Evolutionary conservation across 1,140 invertebrate genomes (phyloP), one percentile per base, ranked within the genome.

Genomic region (Zophobas morio): DNA sequence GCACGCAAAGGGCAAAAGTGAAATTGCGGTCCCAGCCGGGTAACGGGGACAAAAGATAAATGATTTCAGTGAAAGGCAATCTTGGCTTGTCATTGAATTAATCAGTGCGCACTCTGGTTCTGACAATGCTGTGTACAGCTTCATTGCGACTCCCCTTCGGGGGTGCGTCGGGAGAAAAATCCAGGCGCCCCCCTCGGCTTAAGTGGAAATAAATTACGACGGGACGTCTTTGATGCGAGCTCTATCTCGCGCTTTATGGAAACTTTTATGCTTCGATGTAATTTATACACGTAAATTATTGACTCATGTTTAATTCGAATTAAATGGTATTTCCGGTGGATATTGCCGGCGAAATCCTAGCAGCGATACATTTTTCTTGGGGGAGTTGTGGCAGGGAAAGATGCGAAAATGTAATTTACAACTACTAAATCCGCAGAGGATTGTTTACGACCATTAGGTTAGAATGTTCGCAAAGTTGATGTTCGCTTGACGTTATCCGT

Each of bases 191-290:
- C 72, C 56, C 73, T 54, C 74, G 70, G 63, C 77, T 74, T 79
- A 75, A 77, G 77, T 77, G 81, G 76, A 81, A 81, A 81, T 81
- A 81, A 81, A 81, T 81, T 81, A 81, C 81, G 76, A 70, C 6
- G 57, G 57, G 57, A 34, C 54, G 54, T 37, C 60, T 66, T 57
- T 54, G 74, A 72, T 70, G 56, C 42, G 49, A 63, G 34, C 73
- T 78, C 73, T 74, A 71, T 78, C 37, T 76, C 51, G 53, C 74
- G 32, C 73, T 73, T 46, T 75, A 74, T 71, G 63, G 70, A 74
- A 76, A 79, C 74, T 80, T 78, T 78, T 74, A 75, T 63, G 47
- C 66, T 74, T 74, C 49, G 60, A 57, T 35, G 77, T 78, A 78
- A 78, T 78, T 78, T 78, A 78, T 78, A 71, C 71, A 71, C 60